Evolutionary conservation across 64 coral and sea anemone genomes (phyloP).

Genomic region (Platygyra sinensis): DNA sequence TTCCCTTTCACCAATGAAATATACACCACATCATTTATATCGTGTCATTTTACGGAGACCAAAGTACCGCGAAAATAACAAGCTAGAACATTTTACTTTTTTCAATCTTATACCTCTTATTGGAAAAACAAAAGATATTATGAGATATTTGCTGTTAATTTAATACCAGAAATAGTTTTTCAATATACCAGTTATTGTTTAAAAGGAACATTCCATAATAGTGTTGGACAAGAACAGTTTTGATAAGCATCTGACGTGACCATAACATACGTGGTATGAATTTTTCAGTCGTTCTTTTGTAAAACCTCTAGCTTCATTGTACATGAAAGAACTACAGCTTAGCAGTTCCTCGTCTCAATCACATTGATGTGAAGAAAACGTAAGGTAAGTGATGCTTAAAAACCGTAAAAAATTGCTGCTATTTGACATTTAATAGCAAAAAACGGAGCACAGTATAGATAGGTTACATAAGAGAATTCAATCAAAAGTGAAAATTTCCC

Average conservation of each 20-base stretch:
- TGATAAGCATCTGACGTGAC: constrained; percentile 1
- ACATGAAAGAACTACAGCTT: background rate
- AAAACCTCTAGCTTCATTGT: background rate
- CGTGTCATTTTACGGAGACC: too few species aligned
- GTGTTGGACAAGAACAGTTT: background rate
- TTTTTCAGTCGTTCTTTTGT: background rate
- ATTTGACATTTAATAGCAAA: too few species aligned
- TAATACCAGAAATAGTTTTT: background rate
- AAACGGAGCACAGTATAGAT: too few species aligned
- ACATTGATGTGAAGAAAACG: background rate
- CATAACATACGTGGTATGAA: background rate
- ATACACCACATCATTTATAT: too few species aligned
- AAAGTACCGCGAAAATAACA: too few species aligned
- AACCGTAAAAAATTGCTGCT: too few species aligned
- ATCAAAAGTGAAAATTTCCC: too few species aligned
- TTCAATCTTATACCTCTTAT: background rate
- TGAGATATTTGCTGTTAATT: background rate
- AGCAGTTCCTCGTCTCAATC: background rate
- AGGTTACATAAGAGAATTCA: too few species aligned
- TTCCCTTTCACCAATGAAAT: background rate
- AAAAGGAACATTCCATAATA: background rate
- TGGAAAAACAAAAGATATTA: background rate
- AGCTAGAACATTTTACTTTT: background rate
- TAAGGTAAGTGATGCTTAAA: background rate
- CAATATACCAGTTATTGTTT: constrained; percentile 21